Percentiles rank a stretch among this genome's conserved stretches.
phyloP scores from a whole-genome alignment of 2,888 invertebrate genomes.

The Harpagoxenus sublaevis region DNA sequence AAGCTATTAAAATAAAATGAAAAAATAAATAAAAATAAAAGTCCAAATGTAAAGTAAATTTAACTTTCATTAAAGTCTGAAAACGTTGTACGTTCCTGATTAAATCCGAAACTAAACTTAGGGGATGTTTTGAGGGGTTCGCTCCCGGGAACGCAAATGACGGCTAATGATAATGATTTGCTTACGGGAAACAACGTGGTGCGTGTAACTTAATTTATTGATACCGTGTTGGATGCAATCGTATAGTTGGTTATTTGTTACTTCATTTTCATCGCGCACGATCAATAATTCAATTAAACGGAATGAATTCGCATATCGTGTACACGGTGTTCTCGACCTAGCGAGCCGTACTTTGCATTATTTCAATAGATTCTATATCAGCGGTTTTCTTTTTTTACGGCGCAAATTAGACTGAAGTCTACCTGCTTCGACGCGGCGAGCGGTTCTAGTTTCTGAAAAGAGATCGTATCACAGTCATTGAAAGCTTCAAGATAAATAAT shows the following conservation, averaged over 20 bases:
- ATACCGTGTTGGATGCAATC: constrained; percentile 35
- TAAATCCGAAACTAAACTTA: neutral
- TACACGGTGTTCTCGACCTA: constrained; percentile 24
- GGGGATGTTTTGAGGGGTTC: neutral
- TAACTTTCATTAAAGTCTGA: neutral
- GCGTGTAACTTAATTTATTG: constrained; percentile 44
- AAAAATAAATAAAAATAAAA: neutral
- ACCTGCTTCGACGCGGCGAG: neutral
- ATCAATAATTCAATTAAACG: constrained; percentile 42
- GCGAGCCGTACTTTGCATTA: neutral
- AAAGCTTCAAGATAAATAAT: neutral
- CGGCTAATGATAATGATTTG: neutral
- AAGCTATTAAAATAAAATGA: neutral
- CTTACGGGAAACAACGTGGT: neutral
- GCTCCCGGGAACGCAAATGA: neutral
- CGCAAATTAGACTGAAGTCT: neutral
- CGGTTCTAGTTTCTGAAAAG: neutral
- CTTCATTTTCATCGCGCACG: constrained; percentile 21
- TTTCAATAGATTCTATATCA: neutral
- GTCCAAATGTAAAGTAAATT: neutral
- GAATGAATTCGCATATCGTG: constrained; percentile 4
- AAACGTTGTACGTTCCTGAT: neutral
- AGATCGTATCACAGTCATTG: neutral
- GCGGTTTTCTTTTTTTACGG: neutral
- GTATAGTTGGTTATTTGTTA: constrained; percentile 31